Evolutionary conservation across 1,140 invertebrate genomes (phyloP).

Genomic region (Bombus confusus): DNA sequence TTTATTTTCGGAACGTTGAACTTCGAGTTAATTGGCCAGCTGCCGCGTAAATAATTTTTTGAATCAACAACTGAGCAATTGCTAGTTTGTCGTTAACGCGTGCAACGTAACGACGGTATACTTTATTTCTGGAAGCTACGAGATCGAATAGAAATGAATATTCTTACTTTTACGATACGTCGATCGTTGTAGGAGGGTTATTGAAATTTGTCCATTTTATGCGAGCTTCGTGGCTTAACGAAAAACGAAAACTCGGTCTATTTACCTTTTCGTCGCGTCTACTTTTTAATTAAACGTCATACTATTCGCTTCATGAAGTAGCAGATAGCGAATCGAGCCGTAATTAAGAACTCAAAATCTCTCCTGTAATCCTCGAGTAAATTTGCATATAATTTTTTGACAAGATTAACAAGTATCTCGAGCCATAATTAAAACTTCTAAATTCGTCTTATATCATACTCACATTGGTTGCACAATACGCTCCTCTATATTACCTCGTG

Average conservation of each 20-base stretch:
- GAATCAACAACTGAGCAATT: background rate
- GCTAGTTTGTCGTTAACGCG: background rate
- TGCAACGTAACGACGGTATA: background rate
- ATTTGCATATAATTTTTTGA: background rate
- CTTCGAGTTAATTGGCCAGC: conserved; percentile 29
- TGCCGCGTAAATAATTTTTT: conserved; percentile 24
- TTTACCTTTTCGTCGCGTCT: background rate
- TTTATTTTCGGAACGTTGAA: conserved; percentile 39
- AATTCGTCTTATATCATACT: background rate
- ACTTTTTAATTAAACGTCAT: background rate
- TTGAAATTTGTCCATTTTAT: too few relatives aligned
- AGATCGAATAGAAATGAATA: background rate
- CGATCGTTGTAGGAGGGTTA: too few relatives aligned
- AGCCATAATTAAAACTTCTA: background rate
- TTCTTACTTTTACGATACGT: too few relatives aligned
- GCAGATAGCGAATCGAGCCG: background rate
- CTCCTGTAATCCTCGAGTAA: background rate
- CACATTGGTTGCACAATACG: background rate
- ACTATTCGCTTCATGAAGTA: background rate
- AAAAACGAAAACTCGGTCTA: background rate
- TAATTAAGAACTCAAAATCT: background rate
- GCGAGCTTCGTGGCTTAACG: too few relatives aligned
- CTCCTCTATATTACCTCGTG: background rate
- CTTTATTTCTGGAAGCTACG: background rate
- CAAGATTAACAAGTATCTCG: background rate